Base-by-base conservation (phyloP, 2,888 invertebrate species). In the Mamestra brassicae region DNA sequence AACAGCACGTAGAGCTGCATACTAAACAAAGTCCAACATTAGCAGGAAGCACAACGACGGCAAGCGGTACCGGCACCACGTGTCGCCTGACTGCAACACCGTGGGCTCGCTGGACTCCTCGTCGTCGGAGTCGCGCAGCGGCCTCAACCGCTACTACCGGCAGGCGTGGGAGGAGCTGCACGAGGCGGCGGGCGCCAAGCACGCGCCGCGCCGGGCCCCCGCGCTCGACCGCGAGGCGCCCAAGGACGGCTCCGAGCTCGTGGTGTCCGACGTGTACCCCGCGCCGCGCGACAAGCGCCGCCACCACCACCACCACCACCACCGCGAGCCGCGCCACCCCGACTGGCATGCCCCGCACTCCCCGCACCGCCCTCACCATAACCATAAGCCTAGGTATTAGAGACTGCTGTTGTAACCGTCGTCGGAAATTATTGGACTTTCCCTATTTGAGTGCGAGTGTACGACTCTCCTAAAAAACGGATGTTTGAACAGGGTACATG, bases 131-230 rank as follows among this genome's bases (percentile, higher is more conserved):
- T 98, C 98, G 11, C 97, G 98, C 68, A 97, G 98, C 89, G 98
- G 98, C 52, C 97, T 99, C 80, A 99, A 98, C 93, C 97, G 98
- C 84, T 99, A 98, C 94, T 99, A 99, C 95, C 97, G 98, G 47
- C 98, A 98, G 93, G 99, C 99, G 4, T 99, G 99, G 99, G 99
- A 99, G 92, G 98, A 99, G 92, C 97, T 99, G 4, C 98, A 98
- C 92, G 98, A 98, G 92, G 98, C 98, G 6, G 97, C 98, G 5
- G 97, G 97, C 1, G 91, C 97, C 96, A 89, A 98, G 54, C 96
- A 93, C 73, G 90, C 36, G 4, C 45, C 88, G 60, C 92, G 92
- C 70, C 88, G 94, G 69, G 87, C 94, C 71, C 88, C 93, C 69
- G 87, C 94, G 47, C 94, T 93, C 82, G 97, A 96, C 77, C 92